Percentiles rank a stretch among this genome's conserved stretches.
phyloP scores from a whole-genome alignment of 2,888 invertebrate genomes.

The Helicoverpa assulta region DNA sequence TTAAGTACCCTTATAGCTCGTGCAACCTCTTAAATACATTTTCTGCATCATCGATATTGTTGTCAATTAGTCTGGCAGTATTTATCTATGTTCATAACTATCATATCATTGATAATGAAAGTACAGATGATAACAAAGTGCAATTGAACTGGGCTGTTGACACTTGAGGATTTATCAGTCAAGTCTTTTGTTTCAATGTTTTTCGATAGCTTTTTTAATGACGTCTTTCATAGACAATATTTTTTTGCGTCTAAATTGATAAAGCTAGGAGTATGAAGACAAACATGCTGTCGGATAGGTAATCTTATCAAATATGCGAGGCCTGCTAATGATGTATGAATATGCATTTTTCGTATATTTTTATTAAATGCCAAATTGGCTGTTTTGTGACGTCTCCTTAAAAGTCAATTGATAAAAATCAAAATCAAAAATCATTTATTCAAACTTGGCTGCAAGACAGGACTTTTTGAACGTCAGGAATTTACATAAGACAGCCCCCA shows the following conservation, averaged over 20 bases:
- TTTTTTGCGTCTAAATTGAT: neutral
- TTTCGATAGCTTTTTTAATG: neutral
- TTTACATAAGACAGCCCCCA: too few relatives aligned
- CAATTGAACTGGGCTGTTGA: constrained; percentile 12
- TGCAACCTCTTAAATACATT: neutral
- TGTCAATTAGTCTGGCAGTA: neutral
- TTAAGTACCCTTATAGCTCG: neutral
- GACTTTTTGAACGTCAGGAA: too few relatives aligned
- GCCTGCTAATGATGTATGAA: neutral
- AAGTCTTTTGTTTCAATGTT: constrained; percentile 30
- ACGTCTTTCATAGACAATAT: neutral
- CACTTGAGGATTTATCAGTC: constrained; percentile 25
- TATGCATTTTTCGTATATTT: too few relatives aligned
- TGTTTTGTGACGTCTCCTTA: neutral
- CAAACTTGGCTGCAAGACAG: too few relatives aligned
- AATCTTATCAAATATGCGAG: neutral
- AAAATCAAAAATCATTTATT: too few relatives aligned
- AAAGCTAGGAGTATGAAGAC: too few relatives aligned
- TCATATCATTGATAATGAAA: constrained; percentile 10
- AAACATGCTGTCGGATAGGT: neutral
- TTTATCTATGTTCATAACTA: constrained; percentile 8
- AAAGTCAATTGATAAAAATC: neutral
- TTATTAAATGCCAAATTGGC: neutral
- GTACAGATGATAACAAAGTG: neutral
- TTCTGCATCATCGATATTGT: neutral